These are phyloP conservation scores for Pachydiplax longipennis DNA, from an alignment of 2,888 invertebrate genomes.

Conservation along the genomic window DNA sequence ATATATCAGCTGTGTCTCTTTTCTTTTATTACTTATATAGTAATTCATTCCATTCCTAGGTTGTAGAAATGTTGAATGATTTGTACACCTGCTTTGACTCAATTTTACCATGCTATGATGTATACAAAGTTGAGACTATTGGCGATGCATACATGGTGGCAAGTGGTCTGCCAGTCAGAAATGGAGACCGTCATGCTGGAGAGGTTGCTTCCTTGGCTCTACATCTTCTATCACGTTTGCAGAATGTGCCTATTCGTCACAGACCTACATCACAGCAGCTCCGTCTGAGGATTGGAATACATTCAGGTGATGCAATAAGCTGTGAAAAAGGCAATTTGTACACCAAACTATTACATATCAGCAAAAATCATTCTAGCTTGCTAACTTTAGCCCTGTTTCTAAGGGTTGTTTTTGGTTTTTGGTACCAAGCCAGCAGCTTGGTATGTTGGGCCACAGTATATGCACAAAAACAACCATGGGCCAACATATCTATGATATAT, in stretches of 20 bases:
- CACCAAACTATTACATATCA: no score
- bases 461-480: no score
- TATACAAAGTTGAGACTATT: slow-evolving; percentile 88
- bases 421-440: no score
- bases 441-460: no score
- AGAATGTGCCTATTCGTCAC: slow-evolving; percentile 73
- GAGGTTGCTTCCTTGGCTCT: slow-evolving; percentile 82
- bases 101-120: slow-evolving; percentile 85
- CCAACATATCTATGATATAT: no score
- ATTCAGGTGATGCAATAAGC: slow-evolving; percentile 63
- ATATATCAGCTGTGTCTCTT: no score
- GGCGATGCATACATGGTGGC: slow-evolving; percentile 85
- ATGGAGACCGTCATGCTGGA: slow-evolving; percentile 76
- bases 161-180: slow-evolving; percentile 77
- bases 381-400: no score
- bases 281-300: slow-evolving; percentile 76
- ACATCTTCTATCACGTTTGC: slow-evolving; percentile 74
- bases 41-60: slow-evolving; percentile 61
- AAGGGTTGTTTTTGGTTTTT: no score
- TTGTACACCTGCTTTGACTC: slow-evolving; percentile 88
- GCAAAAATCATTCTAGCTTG: no score
- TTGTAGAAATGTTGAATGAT: slow-evolving; percentile 86
- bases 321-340: no score
- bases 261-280: slow-evolving; percentile 70
- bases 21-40: no score